A percentile compares a stretch with the other conserved stretches of the same genome.
These are phyloP conservation scores for Melanotaenia trifasciata DNA, from an alignment of 2,797 vertebrate species.

Conservation along the genomic window DNA sequence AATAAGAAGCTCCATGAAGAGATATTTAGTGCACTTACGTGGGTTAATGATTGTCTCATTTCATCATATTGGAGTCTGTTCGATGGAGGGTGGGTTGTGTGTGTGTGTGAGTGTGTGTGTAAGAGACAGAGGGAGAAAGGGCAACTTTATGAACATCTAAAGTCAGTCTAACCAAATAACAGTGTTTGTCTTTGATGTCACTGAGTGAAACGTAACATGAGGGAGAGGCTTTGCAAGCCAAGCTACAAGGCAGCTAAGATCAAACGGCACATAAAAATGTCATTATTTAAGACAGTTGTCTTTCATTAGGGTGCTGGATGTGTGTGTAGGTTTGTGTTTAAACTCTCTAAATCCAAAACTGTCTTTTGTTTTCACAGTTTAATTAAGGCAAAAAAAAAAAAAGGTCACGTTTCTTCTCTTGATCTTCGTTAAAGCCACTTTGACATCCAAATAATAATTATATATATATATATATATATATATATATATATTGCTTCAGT, in stretches of 20 bases:
- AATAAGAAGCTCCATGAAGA: conserved; percentile 6
- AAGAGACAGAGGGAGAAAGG: not conserved
- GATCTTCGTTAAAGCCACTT: conserved; percentile 1
- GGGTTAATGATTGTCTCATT: conserved; percentile 54
- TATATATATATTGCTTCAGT: conserved; percentile 12
- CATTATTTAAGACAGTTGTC: not conserved
- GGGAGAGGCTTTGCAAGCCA: not conserved
- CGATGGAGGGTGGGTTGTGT: not conserved
- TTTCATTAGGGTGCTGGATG: not conserved
- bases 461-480: too few relatives aligned
- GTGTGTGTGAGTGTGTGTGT: not conserved
- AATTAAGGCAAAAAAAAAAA: conserved; percentile 4
- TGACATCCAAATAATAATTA: not conserved
- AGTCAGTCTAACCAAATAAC: conserved; percentile 40
- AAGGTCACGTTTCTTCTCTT: not conserved
- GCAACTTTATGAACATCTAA: conserved; percentile 19
- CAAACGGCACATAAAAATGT: not conserved
- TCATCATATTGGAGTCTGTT: conserved; percentile 1
- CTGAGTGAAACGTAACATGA: conserved; percentile 7
- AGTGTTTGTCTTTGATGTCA: conserved; percentile 22
- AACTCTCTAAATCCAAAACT: not conserved
- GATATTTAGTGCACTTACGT: conserved; percentile 16
- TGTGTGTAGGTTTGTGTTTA: not conserved
- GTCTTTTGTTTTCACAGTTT: not conserved
- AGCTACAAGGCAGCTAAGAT: not conserved